Conservation (phyloP, 2,797 vertebrate species). For the Ambastaia sidthimunki region DNA sequence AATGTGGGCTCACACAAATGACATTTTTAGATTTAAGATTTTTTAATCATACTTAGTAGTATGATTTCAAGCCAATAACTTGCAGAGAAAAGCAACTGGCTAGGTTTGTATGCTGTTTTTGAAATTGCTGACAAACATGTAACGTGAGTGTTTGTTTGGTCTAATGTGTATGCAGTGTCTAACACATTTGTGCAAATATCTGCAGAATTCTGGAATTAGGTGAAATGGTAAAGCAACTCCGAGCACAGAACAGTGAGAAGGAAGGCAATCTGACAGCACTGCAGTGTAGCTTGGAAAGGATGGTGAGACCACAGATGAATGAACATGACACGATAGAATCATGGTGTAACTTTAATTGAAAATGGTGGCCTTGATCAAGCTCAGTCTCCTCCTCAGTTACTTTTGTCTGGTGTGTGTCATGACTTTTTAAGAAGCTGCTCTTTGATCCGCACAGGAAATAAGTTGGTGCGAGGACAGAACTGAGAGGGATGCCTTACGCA, state of each 20-base stretch:
- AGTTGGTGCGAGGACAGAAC: slow-evolving; percentile 66
- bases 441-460: slow-evolving; percentile 73
- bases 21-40: background rate
- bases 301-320: slow-evolving; percentile 69
- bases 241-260: slow-evolving; percentile 74
- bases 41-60: slow-evolving; percentile 18
- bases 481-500: slow-evolving; percentile 67
- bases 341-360: background rate
- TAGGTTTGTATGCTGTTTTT: background rate
- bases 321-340: slow-evolving; percentile 1
- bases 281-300: slow-evolving; percentile 75
- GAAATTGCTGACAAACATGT: background rate
- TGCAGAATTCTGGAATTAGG: slow-evolving; percentile 80
- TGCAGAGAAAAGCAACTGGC: slow-evolving; percentile 10
- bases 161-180: slow-evolving; percentile 46
- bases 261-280: slow-evolving; percentile 72
- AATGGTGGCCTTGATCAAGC: slow-evolving; percentile 62
- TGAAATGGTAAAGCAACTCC: slow-evolving; percentile 74
- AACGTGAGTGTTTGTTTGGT: slow-evolving; percentile 31
- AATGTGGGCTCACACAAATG: too few species aligned
- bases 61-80: slow-evolving; percentile 3
- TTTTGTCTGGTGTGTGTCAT: slow-evolving; percentile 66
- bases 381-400: slow-evolving; percentile 61
- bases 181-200: slow-evolving; percentile 33
- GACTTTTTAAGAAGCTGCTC: slow-evolving; percentile 52